Conservation (phyloP, 2,888 invertebrate genomes). For the Piscicola geometra region DNA sequence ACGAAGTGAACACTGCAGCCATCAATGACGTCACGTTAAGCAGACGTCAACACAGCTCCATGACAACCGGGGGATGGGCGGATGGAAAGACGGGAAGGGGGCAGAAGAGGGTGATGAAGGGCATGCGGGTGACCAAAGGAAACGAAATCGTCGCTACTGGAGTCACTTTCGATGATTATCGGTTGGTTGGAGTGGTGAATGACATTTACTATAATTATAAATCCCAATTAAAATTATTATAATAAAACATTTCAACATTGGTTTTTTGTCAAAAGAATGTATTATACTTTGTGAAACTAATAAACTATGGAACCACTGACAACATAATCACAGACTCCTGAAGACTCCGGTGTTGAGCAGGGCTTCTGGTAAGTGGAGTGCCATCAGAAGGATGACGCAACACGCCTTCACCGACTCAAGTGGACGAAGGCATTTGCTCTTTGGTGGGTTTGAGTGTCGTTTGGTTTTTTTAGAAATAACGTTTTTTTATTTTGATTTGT, state of each 20-base stretch:
- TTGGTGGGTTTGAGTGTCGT: slow-evolving; percentile 1
- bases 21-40: slow-evolving; percentile 7
- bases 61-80: not conserved
- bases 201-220: too few relatives aligned
- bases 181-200: too few relatives aligned
- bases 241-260: too few relatives aligned
- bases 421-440: slow-evolving; percentile 21
- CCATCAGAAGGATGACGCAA: slow-evolving; percentile 24
- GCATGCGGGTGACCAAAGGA: slow-evolving; percentile 13
- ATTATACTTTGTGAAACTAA: too few relatives aligned
- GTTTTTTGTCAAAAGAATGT: too few relatives aligned
- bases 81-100: not conserved
- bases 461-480: not conserved
- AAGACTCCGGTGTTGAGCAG: too few relatives aligned
- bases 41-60: not conserved
- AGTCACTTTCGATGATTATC: slow-evolving; percentile 13
- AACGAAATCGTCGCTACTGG: slow-evolving; percentile 3
- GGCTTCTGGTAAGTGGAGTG: slow-evolving; percentile 8
- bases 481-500: not conserved
- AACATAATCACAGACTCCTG: too few relatives aligned
- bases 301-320: too few relatives aligned
- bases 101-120: slow-evolving; percentile 6
- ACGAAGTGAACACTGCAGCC: slow-evolving; percentile 8
- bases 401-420: slow-evolving; percentile 21
- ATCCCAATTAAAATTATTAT: too few relatives aligned